Percentiles rank a stretch among this genome's conserved stretches.
These are phyloP conservation scores for Choreutis nemorana DNA, from an alignment of 2,888 invertebrate genomes.

Conservation along the genomic window DNA sequence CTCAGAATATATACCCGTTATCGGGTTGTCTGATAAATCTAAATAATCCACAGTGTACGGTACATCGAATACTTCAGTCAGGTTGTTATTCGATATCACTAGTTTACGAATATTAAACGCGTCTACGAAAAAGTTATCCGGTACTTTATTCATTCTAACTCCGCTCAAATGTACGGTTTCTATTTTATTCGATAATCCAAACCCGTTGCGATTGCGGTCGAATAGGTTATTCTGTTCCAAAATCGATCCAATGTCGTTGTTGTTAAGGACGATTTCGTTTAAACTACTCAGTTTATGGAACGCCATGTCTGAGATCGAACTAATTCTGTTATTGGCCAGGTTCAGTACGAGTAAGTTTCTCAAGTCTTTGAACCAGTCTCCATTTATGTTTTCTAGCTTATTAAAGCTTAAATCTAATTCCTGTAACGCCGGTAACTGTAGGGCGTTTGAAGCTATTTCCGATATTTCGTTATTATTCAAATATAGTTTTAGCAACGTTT, in stretches of 20 bases:
- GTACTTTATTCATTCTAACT: constrained; percentile 28
- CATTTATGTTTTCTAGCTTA: constrained; percentile 32
- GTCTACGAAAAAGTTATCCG: constrained; percentile 46
- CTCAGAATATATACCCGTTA: constrained; percentile 49
- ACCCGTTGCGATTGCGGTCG: constrained; percentile 33
- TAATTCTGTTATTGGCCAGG: constrained; percentile 47
- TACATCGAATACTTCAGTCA: constrained; percentile 60
- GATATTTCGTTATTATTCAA: constrained; percentile 34
- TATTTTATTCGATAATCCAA: constrained; percentile 39
- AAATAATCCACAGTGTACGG: constrained; percentile 65
- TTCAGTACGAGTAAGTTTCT: constrained; percentile 47
- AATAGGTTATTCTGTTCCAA: constrained; percentile 36
- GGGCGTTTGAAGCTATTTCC: constrained; percentile 25
- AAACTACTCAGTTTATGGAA: constrained; percentile 43
- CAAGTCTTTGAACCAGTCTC: constrained; percentile 35
- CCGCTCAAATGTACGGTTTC: constrained; percentile 34
- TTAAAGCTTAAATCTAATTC: constrained; percentile 49
- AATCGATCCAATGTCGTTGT: constrained; percentile 43
- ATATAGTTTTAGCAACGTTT: constrained; percentile 25
- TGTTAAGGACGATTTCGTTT: constrained; percentile 44
- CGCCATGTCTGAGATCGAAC: constrained; percentile 32
- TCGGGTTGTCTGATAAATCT: constrained; percentile 70
- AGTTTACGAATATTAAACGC: constrained; percentile 51
- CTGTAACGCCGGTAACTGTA: constrained; percentile 34
- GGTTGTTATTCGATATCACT: constrained; percentile 59